Evolutionary conservation across 1,140 invertebrate genomes (phyloP).

Genomic region (Muscidifurax raptorellus): DNA sequence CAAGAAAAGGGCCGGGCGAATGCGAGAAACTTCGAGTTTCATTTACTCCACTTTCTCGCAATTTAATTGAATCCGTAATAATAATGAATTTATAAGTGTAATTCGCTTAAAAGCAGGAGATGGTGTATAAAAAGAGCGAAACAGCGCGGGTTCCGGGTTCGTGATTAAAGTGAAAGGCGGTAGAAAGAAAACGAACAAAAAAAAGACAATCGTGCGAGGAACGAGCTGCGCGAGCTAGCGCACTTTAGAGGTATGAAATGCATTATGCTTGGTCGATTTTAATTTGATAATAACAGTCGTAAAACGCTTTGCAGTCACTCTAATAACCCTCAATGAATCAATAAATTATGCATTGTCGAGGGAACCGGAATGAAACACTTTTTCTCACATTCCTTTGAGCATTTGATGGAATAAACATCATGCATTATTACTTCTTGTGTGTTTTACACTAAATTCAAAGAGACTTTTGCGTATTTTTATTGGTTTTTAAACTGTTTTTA

Average conservation of each 20-base stretch:
- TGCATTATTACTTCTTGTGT: too few species aligned
- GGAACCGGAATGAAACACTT: too few species aligned
- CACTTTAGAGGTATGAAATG: background rate
- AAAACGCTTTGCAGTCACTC: background rate
- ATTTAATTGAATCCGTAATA: constrained; percentile 20
- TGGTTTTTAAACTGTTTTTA: too few species aligned
- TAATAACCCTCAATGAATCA: background rate
- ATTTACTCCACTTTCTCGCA: background rate
- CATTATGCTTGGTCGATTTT: background rate
- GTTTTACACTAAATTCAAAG: too few species aligned
- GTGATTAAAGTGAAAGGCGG: constrained; percentile 1
- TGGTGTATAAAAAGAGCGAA: constrained; percentile 13
- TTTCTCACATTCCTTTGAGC: too few species aligned
- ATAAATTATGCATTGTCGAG: too few species aligned
- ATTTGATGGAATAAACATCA: too few species aligned
- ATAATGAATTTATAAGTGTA: constrained; percentile 21
- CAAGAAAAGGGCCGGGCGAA: background rate
- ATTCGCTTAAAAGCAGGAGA: constrained; percentile 15
- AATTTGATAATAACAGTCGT: background rate
- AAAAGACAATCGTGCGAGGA: background rate
- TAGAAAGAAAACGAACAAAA: background rate
- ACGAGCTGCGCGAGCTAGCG: background rate
- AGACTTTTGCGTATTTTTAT: too few species aligned
- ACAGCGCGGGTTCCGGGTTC: background rate
- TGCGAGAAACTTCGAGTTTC: constrained; percentile 10